These are phyloP conservation scores for Masnerella sp. DNA, from an alignment of 2,888 invertebrate genomes.

Conservation along the genomic window DNA sequence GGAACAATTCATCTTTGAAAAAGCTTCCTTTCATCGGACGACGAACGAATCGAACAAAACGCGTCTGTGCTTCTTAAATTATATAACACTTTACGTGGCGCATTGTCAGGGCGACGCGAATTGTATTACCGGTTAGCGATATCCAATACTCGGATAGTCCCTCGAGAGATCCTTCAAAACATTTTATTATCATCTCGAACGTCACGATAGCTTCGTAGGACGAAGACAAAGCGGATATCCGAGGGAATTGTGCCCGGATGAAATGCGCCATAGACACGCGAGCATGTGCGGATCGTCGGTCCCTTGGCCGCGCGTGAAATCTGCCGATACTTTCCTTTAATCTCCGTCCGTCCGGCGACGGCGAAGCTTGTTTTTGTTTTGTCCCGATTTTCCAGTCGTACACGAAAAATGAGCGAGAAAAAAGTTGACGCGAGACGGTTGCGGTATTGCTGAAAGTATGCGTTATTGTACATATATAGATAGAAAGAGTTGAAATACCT, in stretches of 20 bases:
- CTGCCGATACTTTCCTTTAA: constrained; percentile 59
- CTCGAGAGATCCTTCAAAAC: constrained; percentile 58
- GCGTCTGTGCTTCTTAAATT: constrained; percentile 45
- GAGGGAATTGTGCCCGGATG: constrained; percentile 55
- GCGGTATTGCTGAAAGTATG: too few relatives aligned
- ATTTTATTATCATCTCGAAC: constrained; percentile 59
- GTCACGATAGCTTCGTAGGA: constrained; percentile 55
- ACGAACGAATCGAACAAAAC: constrained; percentile 14
- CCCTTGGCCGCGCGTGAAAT: constrained; percentile 50
- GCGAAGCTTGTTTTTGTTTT: constrained; percentile 53
- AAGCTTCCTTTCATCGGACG: not conserved
- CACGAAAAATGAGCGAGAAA: constrained; percentile 37
- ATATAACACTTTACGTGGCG: constrained; percentile 35
- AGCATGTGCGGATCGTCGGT: constrained; percentile 32
- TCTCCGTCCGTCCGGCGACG: constrained; percentile 43
- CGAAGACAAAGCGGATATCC: constrained; percentile 59
- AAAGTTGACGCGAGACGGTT: too few relatives aligned
- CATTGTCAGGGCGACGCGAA: constrained; percentile 29
- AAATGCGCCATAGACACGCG: constrained; percentile 38
- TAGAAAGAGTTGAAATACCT: too few relatives aligned
- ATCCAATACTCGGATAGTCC: constrained; percentile 57
- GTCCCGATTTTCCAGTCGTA: constrained; percentile 48
- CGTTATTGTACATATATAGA: too few relatives aligned
- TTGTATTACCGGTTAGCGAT: constrained; percentile 52
- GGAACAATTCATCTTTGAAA: too few relatives aligned